These are phyloP conservation scores for Clepsis dumicolana DNA, from an alignment of 2,888 invertebrate species.

Conservation along the genomic window DNA sequence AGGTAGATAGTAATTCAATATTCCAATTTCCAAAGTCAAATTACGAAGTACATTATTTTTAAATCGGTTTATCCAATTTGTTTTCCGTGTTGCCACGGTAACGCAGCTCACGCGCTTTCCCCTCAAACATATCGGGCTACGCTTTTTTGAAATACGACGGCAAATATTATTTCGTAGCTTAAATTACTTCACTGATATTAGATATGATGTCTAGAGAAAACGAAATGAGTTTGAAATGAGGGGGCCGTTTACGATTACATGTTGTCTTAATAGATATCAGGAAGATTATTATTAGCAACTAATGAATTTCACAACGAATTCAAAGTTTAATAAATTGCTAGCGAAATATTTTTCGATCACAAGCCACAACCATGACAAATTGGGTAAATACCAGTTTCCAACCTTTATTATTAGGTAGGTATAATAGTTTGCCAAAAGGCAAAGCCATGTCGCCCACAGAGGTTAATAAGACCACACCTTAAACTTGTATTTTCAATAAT, in stretches of 20 bases:
- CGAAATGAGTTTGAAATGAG: slow-evolving; percentile 10
- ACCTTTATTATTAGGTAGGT: too few species aligned
- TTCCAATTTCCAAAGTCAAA: neutral
- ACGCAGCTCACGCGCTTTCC: slow-evolving; percentile 10
- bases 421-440: neutral
- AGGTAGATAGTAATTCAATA: neutral
- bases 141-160: slow-evolving; percentile 4
- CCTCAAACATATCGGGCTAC: slow-evolving; percentile 3
- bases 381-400: too few species aligned
- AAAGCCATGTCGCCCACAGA: neutral
- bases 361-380: neutral
- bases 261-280: neutral
- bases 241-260: neutral
- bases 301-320: too few species aligned
- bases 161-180: slow-evolving; percentile 19
- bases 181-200: slow-evolving; percentile 19
- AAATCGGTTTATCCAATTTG: neutral
- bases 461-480: neutral
- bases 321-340: neutral
- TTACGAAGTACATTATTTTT: neutral
- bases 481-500: slow-evolving; percentile 4
- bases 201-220: slow-evolving; percentile 28
- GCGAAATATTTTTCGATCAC: too few species aligned
- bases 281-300: too few species aligned
- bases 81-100: neutral